phyloP scores from a whole-genome alignment of 2,888 invertebrate species.

The Heliconius ethilla region DNA sequence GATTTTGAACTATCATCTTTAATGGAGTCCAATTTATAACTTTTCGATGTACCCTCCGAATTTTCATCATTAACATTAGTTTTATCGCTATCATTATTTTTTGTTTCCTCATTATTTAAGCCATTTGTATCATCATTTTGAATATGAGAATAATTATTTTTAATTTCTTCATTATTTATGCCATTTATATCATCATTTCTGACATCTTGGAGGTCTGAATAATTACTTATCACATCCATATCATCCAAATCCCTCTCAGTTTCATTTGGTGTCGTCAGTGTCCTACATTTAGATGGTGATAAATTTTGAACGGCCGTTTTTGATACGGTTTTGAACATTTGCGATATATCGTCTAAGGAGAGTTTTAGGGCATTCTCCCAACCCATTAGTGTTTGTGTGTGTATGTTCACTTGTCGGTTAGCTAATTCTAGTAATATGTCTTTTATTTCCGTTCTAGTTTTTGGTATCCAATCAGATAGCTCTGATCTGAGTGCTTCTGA shows the following conservation, averaged over 20 bases:
- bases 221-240: constrained; percentile 51
- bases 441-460: constrained; percentile 66
- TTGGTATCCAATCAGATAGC: constrained; percentile 70
- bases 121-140: not conserved
- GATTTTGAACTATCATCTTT: constrained; percentile 47
- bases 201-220: constrained; percentile 45
- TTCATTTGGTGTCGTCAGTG: constrained; percentile 56
- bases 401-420: constrained; percentile 60
- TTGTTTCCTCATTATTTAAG: not conserved
- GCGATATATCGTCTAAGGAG: constrained; percentile 58
- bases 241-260: constrained; percentile 65
- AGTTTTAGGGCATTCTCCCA: constrained; percentile 70
- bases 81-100: not conserved
- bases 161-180: not conserved
- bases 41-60: constrained; percentile 20
- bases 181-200: constrained; percentile 11
- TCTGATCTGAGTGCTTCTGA: constrained; percentile 72
- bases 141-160: not conserved
- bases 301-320: constrained; percentile 69
- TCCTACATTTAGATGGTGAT: constrained; percentile 61
- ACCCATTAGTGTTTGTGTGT: constrained; percentile 59
- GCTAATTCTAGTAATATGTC: constrained; percentile 64
- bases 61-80: not conserved
- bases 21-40: constrained; percentile 39
- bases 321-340: constrained; percentile 74